These are phyloP conservation scores for Metallyticus violacea DNA, from an alignment of 2,888 invertebrate genomes.

Conservation along the genomic window DNA sequence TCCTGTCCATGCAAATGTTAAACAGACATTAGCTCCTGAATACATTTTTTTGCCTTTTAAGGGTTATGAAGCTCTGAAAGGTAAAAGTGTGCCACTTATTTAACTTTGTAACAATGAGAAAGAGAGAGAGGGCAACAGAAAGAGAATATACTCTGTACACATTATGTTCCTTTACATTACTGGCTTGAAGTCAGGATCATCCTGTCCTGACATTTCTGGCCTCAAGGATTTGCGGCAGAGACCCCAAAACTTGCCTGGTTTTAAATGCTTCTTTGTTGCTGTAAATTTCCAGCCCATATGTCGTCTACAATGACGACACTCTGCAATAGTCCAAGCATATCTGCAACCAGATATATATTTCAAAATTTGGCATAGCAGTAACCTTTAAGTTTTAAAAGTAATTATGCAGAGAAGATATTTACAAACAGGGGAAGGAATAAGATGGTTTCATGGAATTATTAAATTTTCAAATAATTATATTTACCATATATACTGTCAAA, in stretches of 20 bases:
- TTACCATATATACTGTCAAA: too few species aligned
- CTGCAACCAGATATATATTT: conserved; percentile 46
- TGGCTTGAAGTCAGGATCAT: background rate
- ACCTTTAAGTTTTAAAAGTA: too few species aligned
- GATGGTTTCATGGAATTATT: too few species aligned
- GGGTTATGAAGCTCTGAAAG: background rate
- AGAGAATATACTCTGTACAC: background rate
- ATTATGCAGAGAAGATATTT: too few species aligned
- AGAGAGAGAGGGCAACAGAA: background rate
- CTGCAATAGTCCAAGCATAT: conserved; percentile 77
- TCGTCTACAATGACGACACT: conserved; percentile 61
- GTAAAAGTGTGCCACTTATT: background rate
- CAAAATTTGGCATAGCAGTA: background rate
- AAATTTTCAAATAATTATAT: too few species aligned
- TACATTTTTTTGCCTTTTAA: too few species aligned
- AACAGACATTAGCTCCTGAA: background rate
- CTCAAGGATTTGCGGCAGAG: conserved; percentile 57
- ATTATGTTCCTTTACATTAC: background rate
- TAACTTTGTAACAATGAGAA: too few species aligned
- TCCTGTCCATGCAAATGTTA: background rate
- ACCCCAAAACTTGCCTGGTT: conserved; percentile 70
- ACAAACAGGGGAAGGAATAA: too few species aligned
- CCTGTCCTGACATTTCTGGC: conserved; percentile 28
- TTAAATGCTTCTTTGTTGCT: conserved; percentile 57
- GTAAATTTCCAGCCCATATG: conserved; percentile 83